phyloP scores from a whole-genome alignment of 2,888 invertebrate species.

The Thereva nobilitata region DNA sequence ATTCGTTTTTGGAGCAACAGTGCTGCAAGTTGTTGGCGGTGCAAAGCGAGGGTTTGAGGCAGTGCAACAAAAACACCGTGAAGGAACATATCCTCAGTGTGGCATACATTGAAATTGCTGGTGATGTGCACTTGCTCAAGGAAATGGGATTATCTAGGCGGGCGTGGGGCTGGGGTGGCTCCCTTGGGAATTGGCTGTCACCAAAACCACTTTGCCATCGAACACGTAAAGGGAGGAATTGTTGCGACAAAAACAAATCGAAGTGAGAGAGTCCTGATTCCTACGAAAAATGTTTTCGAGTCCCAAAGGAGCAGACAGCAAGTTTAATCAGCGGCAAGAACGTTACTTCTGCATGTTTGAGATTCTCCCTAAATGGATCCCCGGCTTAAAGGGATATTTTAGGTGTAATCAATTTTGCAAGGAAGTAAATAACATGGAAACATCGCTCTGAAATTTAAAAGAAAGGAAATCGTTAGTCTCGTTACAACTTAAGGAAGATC shows the following conservation, averaged over 20 bases:
- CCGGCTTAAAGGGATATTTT: too few relatives aligned
- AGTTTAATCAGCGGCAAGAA: neutral
- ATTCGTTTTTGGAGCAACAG: conserved; percentile 30
- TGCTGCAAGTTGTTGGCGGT: conserved; percentile 4
- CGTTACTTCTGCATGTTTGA: too few relatives aligned
- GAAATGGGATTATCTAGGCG: conserved; percentile 11
- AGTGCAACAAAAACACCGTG: conserved; percentile 1
- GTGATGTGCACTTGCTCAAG: conserved; percentile 24
- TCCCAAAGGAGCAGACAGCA: conserved; percentile 11
- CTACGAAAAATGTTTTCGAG: neutral
- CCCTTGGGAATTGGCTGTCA: conserved; percentile 25
- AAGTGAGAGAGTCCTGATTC: conserved; percentile 4
- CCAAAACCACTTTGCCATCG: conserved; percentile 29
- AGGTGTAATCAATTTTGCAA: too few relatives aligned
- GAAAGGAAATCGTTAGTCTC: too few relatives aligned
- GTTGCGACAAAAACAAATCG: conserved; percentile 17
- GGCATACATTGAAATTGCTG: conserved; percentile 24
- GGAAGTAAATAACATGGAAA: too few relatives aligned
- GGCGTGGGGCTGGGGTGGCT: neutral
- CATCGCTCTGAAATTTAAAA: too few relatives aligned
- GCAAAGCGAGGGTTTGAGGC: neutral
- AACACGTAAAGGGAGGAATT: conserved; percentile 31
- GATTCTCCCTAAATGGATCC: too few relatives aligned
- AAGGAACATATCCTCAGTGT: conserved; percentile 18
- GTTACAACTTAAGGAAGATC: too few relatives aligned